Evolutionary conservation across 2,888 invertebrate genomes (phyloP).

Genomic region (Lissonota sp.): DNA sequence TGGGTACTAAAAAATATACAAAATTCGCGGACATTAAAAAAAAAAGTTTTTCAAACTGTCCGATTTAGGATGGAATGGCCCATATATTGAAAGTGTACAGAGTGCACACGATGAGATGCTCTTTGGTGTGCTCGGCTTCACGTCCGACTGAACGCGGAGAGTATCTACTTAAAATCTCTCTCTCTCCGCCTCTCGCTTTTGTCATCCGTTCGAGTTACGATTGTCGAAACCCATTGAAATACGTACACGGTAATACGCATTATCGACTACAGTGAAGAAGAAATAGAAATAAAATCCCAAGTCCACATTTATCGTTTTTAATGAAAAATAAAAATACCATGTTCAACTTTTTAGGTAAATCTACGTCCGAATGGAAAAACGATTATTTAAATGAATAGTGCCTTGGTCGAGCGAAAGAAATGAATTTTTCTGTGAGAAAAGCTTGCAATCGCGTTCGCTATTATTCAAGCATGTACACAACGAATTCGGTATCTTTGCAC

Average conservation of each 20-base stretch:
- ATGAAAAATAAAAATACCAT: not conserved
- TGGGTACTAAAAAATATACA: too few relatives aligned
- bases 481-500: too few relatives aligned
- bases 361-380: not conserved
- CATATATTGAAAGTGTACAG: not conserved
- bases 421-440: too few relatives aligned
- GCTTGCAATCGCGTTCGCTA: too few relatives aligned
- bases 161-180: constrained; percentile 36
- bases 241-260: not conserved
- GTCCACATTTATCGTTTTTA: not conserved
- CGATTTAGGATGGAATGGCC: too few relatives aligned
- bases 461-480: too few relatives aligned
- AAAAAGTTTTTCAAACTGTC: too few relatives aligned
- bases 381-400: not conserved
- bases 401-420: too few relatives aligned
- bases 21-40: too few relatives aligned
- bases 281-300: not conserved
- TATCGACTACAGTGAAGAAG: not conserved
- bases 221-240: constrained; percentile 2
- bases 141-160: constrained; percentile 38
- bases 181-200: constrained; percentile 18
- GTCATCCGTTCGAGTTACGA: constrained; percentile 13
- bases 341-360: not conserved
- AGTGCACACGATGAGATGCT: constrained; percentile 24
- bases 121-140: constrained; percentile 1